These are phyloP conservation scores for Pseudorasbora parva DNA, from an alignment of 2,113 vertebrate species.

Conservation along the genomic window DNA sequence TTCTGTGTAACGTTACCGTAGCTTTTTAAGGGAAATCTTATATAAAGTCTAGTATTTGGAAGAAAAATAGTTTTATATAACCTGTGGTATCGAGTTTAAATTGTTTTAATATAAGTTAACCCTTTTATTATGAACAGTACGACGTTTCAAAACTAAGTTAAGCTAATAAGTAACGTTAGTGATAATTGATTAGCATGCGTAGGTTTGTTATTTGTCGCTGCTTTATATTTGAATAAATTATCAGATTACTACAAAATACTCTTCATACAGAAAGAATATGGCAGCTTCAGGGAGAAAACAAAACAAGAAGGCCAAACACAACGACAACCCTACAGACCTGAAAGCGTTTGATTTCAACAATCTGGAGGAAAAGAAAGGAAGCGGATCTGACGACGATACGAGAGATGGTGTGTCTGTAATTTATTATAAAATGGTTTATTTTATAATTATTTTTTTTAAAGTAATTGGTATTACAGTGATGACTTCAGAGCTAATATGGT, in stretches of 20 bases:
- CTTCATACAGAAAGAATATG: conserved; percentile 55
- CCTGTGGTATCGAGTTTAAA: background rate
- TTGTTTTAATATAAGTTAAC: background rate
- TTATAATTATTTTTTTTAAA: background rate
- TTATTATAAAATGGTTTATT: background rate
- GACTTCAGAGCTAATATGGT: background rate
- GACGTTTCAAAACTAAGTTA: background rate
- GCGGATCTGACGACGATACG: conserved; percentile 67
- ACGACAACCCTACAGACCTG: conserved; percentile 50
- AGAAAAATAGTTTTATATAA: background rate
- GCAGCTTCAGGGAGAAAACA: conserved; percentile 62
- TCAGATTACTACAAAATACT: background rate
- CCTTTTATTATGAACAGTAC: background rate
- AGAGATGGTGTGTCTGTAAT: conserved; percentile 57
- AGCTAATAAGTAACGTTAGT: background rate
- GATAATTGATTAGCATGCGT: background rate
- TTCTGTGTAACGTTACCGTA: too few species aligned
- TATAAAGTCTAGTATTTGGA: too few species aligned
- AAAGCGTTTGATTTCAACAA: conserved; percentile 64
- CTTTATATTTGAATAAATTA: background rate
- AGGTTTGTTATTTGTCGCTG: background rate
- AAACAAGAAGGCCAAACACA: conserved; percentile 61
- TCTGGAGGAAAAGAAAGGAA: conserved; percentile 65
- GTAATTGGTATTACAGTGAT: background rate
- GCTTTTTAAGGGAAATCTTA: too few species aligned